Base-by-base conservation (phyloP, 2,113 vertebrate species). In the Mystacornis crossleyi region DNA sequence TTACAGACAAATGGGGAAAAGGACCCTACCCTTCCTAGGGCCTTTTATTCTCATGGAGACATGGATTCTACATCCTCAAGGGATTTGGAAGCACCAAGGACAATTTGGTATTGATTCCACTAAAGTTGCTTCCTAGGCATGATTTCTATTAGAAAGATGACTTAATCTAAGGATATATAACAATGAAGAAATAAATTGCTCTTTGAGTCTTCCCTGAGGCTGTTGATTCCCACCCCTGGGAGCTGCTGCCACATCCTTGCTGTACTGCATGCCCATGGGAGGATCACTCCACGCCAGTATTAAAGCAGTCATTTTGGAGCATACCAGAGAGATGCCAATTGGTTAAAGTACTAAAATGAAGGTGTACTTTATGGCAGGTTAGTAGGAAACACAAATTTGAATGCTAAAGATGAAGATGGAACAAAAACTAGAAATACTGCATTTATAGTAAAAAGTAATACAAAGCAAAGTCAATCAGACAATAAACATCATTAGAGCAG, bases 21-120 rank as follows among this genome's bases (percentile, higher is more conserved):
- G 15, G 1, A 0, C 1, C 4, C 5, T 9, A 38, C 11, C 6
- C 25, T 74, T 85, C n/a, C 16, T 43, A 64, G 31, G 26, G 33
- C 2, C 14, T 82, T 86, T 67, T 69, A n/a, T n/a, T 66, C 16
- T 90, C n/a, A 19, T 71, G 1, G 4, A 38, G 23, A 6, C 21
- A 23, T n/a, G 20, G 8, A 9, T 80, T 75, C 31, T 55, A 9
- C 8, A 8, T 79, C 19, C 45, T 72, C 43, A 45, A 18, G 24
- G 13, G 8, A 4, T 33, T 72, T 90, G 62, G 42, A 85, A 18
- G 7, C 24, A 72, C 18, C 8, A 45, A 85, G 19, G 24, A 45
- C 14, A 86, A 65, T 28, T 80, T 79, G 43, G 8, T 36, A 80
- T 33, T 69, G n/a, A 50, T 86, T 79, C 31, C 21, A 48, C 15